Evolutionary conservation across 1,140 invertebrate genomes (phyloP).

Genomic region (Argopecten irradians): DNA sequence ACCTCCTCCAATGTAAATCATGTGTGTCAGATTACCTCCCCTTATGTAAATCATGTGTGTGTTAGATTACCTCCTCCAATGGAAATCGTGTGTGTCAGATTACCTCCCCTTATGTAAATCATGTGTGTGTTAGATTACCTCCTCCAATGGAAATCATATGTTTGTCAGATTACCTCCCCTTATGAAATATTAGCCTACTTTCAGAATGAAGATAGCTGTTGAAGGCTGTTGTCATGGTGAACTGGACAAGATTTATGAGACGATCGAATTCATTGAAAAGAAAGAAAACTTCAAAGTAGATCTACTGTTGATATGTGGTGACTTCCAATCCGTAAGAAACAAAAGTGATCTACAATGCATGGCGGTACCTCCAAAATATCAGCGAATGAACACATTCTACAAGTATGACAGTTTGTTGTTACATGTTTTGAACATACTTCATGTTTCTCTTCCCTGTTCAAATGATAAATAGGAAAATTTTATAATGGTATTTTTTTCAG

Average conservation of each 20-base stretch:
- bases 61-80: too few relatives aligned
- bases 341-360: slow-evolving; percentile 86
- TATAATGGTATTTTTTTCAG: too few relatives aligned
- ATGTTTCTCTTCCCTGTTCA: too few relatives aligned
- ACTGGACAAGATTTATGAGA: slow-evolving; percentile 95
- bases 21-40: too few relatives aligned
- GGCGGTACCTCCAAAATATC: slow-evolving; percentile 96
- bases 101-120: too few relatives aligned
- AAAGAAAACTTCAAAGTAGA: slow-evolving; percentile 81
- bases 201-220: slow-evolving; percentile 93
- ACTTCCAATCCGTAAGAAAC: slow-evolving; percentile 89
- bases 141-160: too few relatives aligned
- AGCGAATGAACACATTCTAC: slow-evolving; percentile 94
- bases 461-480: not conserved
- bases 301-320: slow-evolving; percentile 96
- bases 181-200: not conserved
- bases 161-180: not conserved
- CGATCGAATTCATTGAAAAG: slow-evolving; percentile 80
- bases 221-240: slow-evolving; percentile 99
- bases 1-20: too few relatives aligned
- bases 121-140: too few relatives aligned
- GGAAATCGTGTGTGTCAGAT: too few relatives aligned
- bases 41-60: too few relatives aligned
- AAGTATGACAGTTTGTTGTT: slow-evolving; percentile 82
- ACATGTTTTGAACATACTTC: not conserved